These are phyloP conservation scores for Istiophorus platypterus DNA, from an alignment of 2,113 vertebrate genomes.

Conservation along the genomic window DNA sequence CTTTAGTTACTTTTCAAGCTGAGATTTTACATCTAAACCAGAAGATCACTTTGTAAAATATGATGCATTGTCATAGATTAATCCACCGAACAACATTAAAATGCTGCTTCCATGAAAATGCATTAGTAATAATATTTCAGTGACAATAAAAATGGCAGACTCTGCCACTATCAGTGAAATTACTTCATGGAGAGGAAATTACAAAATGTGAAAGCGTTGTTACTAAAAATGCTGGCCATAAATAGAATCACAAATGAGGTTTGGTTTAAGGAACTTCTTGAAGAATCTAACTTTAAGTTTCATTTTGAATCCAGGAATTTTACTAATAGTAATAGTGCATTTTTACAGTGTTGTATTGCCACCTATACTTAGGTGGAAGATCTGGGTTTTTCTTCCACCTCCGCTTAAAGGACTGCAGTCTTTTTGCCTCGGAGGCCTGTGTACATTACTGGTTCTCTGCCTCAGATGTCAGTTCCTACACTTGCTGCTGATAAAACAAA, in stretches of 20 bases:
- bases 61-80: background rate
- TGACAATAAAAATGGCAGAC: background rate
- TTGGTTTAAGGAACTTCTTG: background rate
- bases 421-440: background rate
- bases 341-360: background rate
- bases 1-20: background rate
- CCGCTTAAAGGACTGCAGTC: background rate
- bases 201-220: background rate
- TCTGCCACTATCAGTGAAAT: background rate
- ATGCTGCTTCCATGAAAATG: background rate
- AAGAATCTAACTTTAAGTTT: background rate
- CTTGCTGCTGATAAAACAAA: conserved; percentile 20
- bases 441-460: background rate
- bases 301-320: background rate
- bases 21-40: background rate
- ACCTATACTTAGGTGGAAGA: background rate
- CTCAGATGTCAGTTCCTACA: conserved; percentile 5
- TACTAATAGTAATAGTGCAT: background rate
- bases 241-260: background rate
- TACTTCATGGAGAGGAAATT: background rate
- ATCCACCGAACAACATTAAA: background rate
- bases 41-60: background rate
- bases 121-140: background rate
- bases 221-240: background rate
- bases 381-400: background rate